Percentiles rank a stretch among this genome's conserved stretches.
Conservation (phyloP, 2,113 vertebrate genomes). For the Meriones unguiculatus region DNA sequence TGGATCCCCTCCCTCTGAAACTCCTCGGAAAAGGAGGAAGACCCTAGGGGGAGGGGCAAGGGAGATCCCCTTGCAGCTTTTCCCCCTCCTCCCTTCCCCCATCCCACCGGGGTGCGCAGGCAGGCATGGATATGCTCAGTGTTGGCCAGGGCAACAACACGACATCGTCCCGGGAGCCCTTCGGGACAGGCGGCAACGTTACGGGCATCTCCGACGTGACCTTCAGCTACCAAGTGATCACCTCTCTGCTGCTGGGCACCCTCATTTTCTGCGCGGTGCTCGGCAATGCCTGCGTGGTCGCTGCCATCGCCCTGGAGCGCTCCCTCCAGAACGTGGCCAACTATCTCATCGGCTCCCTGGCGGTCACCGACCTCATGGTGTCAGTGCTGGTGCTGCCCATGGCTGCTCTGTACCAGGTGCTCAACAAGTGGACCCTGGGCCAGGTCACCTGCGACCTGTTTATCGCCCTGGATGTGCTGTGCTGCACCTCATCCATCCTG, state of each 20-base stretch:
- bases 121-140: slow-evolving; percentile 72
- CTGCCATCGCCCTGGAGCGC: slow-evolving; percentile 96
- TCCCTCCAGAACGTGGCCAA: slow-evolving; percentile 98
- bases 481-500: slow-evolving; percentile 98
- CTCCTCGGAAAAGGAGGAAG: background rate
- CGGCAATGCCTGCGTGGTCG: slow-evolving; percentile 97
- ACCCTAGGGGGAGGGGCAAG: slow-evolving; percentile 55
- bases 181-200: slow-evolving; percentile 82
- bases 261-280: slow-evolving; percentile 96
- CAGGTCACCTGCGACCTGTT: slow-evolving; percentile 97
- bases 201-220: slow-evolving; percentile 87
- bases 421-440: slow-evolving; percentile 98
- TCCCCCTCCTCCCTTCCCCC: slow-evolving; percentile 1
- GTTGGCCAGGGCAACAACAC: slow-evolving; percentile 84
- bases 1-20: slow-evolving; percentile 7
- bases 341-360: slow-evolving; percentile 98
- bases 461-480: slow-evolving; percentile 97
- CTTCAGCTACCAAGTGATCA: slow-evolving; percentile 95
- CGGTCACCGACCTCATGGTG: slow-evolving; percentile 98
- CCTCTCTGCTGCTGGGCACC: slow-evolving; percentile 93
- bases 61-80: background rate
- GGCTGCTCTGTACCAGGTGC: slow-evolving; percentile 98
- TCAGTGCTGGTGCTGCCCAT: slow-evolving; percentile 98
- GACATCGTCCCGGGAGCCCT: slow-evolving; percentile 85
- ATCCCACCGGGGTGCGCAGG: background rate